Evolutionary conservation across 2,888 invertebrate species (phyloP), one percentile per base, ranked within the genome.

Genomic region (Cephus sareptanus): DNA sequence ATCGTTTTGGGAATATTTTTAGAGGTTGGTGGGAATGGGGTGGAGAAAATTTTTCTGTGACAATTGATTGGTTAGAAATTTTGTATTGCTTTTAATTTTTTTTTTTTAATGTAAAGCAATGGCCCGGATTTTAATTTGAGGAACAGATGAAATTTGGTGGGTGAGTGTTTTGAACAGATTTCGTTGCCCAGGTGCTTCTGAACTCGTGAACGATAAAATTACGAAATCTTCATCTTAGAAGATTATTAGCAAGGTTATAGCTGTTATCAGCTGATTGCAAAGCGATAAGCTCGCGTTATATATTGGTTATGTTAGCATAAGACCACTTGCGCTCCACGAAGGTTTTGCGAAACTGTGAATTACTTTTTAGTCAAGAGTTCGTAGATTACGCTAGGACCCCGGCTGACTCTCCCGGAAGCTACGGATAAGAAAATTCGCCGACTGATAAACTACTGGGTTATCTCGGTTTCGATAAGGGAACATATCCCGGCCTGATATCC

Each of bases 111-210:
- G 3, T 3, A 3, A 33, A 86, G 84, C 83, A 75, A 81, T 83
- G 83, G 81, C 82, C 86, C 88, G 87, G 87, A 86, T 87, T 86
- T 84, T 81, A 80, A 76, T 69, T 71, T 6, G 1, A 23, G 78
- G 82, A 84, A 87, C 87, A 87, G 88, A 87, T 87, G 87, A 85
- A 87, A 86, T 88, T 88, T 85, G 83, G 82, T 86, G 83, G 85
- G 85, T 31, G 6, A 23, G 6, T 23, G 0, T 56, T 9, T 2
- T 9, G 23, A 40, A 56, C 23, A 56, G 23, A 56, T 56, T 56
- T 56, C 56, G 6, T 56, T 56, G 23, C 23, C 56, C 56, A 56
- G 15, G 9, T 56, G 56, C 56, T 56, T 23, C 56, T 9, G 0
- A 2, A 23, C 23, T 56, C 23, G 56, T 56, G 23, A 23, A 6